Evolutionary conservation across 1,140 invertebrate species (phyloP).

Genomic region (Drosophila albomicans): DNA sequence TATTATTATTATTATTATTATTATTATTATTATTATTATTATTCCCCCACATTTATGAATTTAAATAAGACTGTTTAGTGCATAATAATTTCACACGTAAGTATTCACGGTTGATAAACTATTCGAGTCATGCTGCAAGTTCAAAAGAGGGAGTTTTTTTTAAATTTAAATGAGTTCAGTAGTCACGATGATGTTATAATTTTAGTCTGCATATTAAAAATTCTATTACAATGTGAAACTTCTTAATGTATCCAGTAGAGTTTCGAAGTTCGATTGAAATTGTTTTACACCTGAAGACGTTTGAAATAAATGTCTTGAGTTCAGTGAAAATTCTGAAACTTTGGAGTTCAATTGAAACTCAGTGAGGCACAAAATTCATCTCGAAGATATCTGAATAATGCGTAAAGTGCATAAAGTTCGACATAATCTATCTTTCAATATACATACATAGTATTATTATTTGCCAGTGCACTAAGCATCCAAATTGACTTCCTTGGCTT

Average conservation of each 20-base stretch:
- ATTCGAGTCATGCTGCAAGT: background rate
- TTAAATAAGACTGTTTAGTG: background rate
- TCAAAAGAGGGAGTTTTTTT: background rate
- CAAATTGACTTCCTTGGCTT: constrained; percentile 40
- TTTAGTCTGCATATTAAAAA: background rate
- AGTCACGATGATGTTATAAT: background rate
- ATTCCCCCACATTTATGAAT: background rate
- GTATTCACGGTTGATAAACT: background rate
- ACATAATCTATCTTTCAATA: constrained; percentile 27
- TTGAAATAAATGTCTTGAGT: background rate
- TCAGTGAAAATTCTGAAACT: background rate
- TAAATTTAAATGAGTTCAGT: background rate
- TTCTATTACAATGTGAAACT: too few species aligned
- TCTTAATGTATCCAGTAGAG: background rate
- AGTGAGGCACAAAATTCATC: constrained; percentile 1
- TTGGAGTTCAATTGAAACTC: background rate
- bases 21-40: too few species aligned
- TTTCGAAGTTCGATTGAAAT: background rate
- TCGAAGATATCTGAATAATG: background rate
- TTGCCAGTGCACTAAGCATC: constrained; percentile 17
- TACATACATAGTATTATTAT: constrained; percentile 21
- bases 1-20: too few species aligned
- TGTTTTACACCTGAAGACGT: background rate
- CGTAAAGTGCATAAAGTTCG: constrained; percentile 6
- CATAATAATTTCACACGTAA: constrained; percentile 32